These are phyloP conservation scores for Lota lota DNA, from an alignment of 2,113 vertebrate species.

Conservation along the genomic window DNA sequence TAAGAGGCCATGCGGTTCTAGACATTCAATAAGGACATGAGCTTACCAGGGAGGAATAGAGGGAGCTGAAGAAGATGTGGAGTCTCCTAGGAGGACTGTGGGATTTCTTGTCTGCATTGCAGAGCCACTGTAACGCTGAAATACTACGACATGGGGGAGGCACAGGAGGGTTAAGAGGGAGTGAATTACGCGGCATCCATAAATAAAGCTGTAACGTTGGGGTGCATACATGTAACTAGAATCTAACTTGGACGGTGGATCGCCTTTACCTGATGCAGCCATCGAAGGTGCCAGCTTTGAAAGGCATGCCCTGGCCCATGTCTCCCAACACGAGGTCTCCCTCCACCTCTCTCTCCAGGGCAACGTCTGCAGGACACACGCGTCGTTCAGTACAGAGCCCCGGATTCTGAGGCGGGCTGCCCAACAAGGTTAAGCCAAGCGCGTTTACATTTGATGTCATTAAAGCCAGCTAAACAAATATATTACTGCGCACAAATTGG, in stretches of 20 bases:
- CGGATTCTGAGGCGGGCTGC: too few species aligned
- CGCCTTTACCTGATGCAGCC: conserved; percentile 88
- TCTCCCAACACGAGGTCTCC: conserved; percentile 90
- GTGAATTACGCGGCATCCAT: too few species aligned
- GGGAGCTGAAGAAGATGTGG: conserved; percentile 85
- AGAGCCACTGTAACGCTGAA: conserved; percentile 96
- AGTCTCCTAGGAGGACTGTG: conserved; percentile 89
- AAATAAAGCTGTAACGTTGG: neutral
- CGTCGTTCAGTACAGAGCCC: too few species aligned
- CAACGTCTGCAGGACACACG: conserved; percentile 77
- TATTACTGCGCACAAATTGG: too few species aligned
- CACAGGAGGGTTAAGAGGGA: neutral
- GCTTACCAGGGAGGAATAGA: conserved; percentile 88
- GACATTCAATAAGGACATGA: neutral
- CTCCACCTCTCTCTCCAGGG: conserved; percentile 85
- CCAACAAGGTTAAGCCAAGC: too few species aligned
- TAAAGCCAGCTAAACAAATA: too few species aligned
- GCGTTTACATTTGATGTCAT: too few species aligned
- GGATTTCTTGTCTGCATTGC: conserved; percentile 89
- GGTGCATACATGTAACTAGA: too few species aligned
- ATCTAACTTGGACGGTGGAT: too few species aligned
- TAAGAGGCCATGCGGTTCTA: too few species aligned
- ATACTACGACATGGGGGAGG: conserved; percentile 57
- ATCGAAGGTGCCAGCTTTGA: conserved; percentile 88
- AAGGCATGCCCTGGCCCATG: conserved; percentile 89